Base-by-base conservation (phyloP, 2,888 invertebrate species). In the Morpho helenor region DNA sequence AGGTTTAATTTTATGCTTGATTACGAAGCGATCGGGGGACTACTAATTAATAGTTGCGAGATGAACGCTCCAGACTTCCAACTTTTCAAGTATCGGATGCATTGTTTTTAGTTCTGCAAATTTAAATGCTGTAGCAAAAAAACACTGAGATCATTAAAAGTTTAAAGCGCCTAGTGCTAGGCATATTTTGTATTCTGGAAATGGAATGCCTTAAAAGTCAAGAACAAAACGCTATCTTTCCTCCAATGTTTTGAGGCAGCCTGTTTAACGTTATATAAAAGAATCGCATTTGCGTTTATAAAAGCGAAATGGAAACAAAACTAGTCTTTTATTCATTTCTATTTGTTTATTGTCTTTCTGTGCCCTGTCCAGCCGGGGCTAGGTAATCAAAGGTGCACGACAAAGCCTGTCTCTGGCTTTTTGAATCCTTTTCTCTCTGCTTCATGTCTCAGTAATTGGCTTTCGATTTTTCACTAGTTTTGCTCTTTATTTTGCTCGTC, bases 1-100 rank as follows among this genome's bases (percentile, higher is more conserved):
- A 84, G 81, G 82, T 87, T 90, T 89, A 89, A 90, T 90, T 90
- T 90, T 89, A 90, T 87, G 90, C 87, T 88, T 89, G 87, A 90
- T 90, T 90, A 89, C 82, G 71, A 78, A 72, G 74, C 77, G 76
- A 79, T 75, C 76, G 70, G 80, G 75, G 77, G 71, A 67, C 76
- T 76, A 79, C 84, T 87, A 87, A 88, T 88, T 87, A 87, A 89
- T 87, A 77, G 80, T 76, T 79, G 74, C 73, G 79, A 85, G 84
- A 83, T 82, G 81, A 76, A 80, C 75, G 75, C 64, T 60, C 56
- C 62, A 63, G 66, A 67, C 63, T 68, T 66, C 64, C 61, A 64
- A 65, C 56, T 66, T 66, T 62, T 69, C 57, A 66, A 68, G 68
- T 62, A 66, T 64, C 60, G 57, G 58, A 61, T 61, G 62, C 64